These are phyloP conservation scores for Falco novaeseelandiae DNA, from an alignment of 2,797 vertebrate species.

Conservation along the genomic window DNA sequence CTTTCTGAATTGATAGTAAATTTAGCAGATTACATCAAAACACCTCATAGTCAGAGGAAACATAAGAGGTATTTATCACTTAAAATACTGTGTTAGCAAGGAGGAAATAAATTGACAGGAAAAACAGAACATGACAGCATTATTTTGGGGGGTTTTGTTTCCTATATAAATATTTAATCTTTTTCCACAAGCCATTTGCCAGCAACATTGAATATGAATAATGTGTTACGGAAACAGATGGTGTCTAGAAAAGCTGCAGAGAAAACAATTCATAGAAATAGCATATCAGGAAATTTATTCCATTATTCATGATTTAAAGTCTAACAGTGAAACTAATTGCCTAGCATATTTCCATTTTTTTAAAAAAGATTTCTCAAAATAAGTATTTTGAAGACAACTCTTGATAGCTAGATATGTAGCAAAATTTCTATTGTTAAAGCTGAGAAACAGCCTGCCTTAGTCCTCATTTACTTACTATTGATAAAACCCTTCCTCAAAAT, in stretches of 20 bases:
- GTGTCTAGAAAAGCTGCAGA: conserved; percentile 30
- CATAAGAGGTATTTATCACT: conserved; percentile 1
- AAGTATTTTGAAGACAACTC: not conserved
- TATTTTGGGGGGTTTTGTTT: conserved; percentile 59
- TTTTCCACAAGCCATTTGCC: conserved; percentile 7
- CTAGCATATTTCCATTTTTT: not conserved
- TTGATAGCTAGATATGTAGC: not conserved
- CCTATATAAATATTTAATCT: conserved; percentile 38
- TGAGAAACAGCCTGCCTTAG: not conserved
- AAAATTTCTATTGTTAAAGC: not conserved
- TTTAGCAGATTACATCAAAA: not conserved
- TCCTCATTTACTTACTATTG: not conserved
- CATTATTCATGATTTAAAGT: conserved; percentile 51
- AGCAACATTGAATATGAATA: conserved; percentile 23
- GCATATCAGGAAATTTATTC: conserved; percentile 43
- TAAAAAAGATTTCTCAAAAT: not conserved
- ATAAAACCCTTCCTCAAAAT: not conserved
- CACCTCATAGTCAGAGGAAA: conserved; percentile 33
- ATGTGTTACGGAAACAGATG: conserved; percentile 41
- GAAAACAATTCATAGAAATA: conserved; percentile 20
- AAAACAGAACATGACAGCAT: conserved; percentile 10
- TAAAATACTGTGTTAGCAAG: conserved; percentile 48
- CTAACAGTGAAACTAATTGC: conserved; percentile 10
- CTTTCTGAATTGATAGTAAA: not conserved
- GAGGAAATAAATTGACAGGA: conserved; percentile 50